Evolutionary conservation across 1,140 invertebrate species (phyloP), one percentile per base, ranked within the genome.

Genomic region (Chionoecetes opilio): DNA sequence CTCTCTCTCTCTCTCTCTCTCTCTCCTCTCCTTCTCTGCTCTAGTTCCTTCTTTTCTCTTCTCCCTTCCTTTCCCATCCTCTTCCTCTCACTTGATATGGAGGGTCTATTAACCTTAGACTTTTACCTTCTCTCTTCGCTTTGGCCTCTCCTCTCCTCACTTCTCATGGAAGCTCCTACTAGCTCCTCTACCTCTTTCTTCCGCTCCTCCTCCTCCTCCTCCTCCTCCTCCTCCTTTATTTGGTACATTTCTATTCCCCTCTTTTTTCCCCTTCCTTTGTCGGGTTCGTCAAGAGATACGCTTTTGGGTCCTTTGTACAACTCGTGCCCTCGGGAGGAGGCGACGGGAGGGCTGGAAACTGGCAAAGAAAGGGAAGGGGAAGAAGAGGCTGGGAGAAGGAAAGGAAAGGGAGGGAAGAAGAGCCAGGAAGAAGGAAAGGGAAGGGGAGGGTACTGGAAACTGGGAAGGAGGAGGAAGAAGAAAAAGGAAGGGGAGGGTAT

Each of bases 1-100:
- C 34, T 38, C 86, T 88, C 86, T 32, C 46, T 53, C 46, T 91
- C 35, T 75, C 29, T 91, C 32, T 91, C 53, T 91, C 90, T 91
- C 32, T 75, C 90, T 91, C 90, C 14, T 2, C n/a, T 88, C 87
- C 87, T 41, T 26, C 26, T 37, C 9, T 88, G n/a, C 32, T 88
- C 87, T 26, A 17, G 3, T 41, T 88, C 87, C 87, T 38, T 32
- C 35, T 38, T 14, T 37, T 88, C n/a, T 84, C 26, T n/a, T 34
- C 21, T 35, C 85, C 26, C 85, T 26, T 35, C 85, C 32, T 87
- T 34, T 37, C 6, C 3, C 31, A 31, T 26, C 85, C 32, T 26
- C 11, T 14, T 41, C 34, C 87, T 41, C 21, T 37, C n/a, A n/a
- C n/a, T n/a, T n/a, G n/a, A n/a, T n/a, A n/a, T n/a, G n/a, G n/a